Percentiles rank a stretch among this genome's conserved stretches.
Conservation (phyloP, 2,113 vertebrate genomes). For the Paedocypris sp. region DNA sequence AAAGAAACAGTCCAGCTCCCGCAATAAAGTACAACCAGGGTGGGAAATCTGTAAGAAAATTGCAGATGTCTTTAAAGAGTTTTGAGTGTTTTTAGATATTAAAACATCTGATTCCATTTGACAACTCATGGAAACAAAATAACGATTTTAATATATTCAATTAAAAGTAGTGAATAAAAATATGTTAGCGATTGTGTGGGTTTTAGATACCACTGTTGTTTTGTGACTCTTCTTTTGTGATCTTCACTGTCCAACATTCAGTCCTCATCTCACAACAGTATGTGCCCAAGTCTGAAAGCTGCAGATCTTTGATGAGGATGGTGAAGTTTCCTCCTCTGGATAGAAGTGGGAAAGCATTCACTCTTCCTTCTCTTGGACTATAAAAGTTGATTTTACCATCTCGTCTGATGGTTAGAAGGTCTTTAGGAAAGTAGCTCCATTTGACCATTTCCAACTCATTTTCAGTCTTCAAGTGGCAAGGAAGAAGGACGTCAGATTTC, state of each 20-base stretch:
- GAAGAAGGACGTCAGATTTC: conserved; percentile 42
- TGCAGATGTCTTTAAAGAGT: no score
- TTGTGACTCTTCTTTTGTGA: not conserved
- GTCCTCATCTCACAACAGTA: conserved; percentile 38
- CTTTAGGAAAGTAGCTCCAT: conserved; percentile 25
- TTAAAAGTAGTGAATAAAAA: no score
- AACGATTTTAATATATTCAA: no score
- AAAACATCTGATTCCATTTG: no score
- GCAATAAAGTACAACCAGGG: conserved; percentile 21
- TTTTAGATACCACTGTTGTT: not conserved
- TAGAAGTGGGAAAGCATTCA: conserved; percentile 46
- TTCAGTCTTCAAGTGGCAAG: conserved; percentile 17
- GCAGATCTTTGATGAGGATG: conserved; percentile 43
- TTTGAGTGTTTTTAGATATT: no score
- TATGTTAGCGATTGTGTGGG: no score
- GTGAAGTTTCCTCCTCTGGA: conserved; percentile 43
- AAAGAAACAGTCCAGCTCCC: conserved; percentile 15
- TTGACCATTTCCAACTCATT: not conserved
- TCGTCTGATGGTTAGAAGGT: conserved; percentile 21
- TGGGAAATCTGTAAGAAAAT: no score
- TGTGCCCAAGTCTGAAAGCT: conserved; percentile 39
- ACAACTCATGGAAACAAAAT: no score
- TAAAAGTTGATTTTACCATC: conserved; percentile 18
- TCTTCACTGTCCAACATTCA: conserved; percentile 33
- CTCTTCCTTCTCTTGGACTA: conserved; percentile 37